Evolutionary conservation across 1,140 invertebrate genomes (phyloP), one percentile per base, ranked within the genome.

Genomic region (Sitophilus oryzae): DNA sequence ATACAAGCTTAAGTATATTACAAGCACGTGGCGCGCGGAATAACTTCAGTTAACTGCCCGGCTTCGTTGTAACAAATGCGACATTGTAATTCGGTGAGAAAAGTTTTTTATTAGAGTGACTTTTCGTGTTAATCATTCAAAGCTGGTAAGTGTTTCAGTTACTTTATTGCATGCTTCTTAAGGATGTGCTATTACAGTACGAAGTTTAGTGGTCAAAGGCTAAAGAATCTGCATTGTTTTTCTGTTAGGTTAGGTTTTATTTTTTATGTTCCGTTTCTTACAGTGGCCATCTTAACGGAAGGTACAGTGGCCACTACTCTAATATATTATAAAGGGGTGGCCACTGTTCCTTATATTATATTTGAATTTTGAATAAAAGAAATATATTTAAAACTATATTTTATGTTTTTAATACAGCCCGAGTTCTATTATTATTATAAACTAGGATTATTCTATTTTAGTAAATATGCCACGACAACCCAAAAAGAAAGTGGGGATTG

Each of bases 31-130:
- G 14, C 37, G 37, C 16, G 37, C 37, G 5, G 15, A 40, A 40
- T 40, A 40, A 9, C 16, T 40, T 40, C 37, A 40, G 37, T 40
- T 40, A 6, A 40, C 9, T 40, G 37, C 9, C 37, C 37, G 37
- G 15, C 37, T 40, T 40, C 37, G 37, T 40, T n/a, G n/a, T n/a
- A 40, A 40, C 37, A 40, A 14, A 15, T 40, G 37, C 37, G 5
- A 40, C 15, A 40, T 40, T 40, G 37, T 11, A 40, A 40, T 40
- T 40, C 14, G 37, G 37, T 6, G 37, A n/a, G 37, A n/a, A 16
- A 40, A 40, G 37, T 40, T 40, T 40, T n/a, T 40, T 40, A 40
- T 40, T 40, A n/a, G 37, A 40, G 37, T 40, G 37, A 40, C 37
- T 40, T 40, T 40, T 40, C 15, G 15, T n/a, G 37, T 40, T 16